Conservation (phyloP, 2,888 invertebrate species). For the Nephrotoma flavescens region DNA sequence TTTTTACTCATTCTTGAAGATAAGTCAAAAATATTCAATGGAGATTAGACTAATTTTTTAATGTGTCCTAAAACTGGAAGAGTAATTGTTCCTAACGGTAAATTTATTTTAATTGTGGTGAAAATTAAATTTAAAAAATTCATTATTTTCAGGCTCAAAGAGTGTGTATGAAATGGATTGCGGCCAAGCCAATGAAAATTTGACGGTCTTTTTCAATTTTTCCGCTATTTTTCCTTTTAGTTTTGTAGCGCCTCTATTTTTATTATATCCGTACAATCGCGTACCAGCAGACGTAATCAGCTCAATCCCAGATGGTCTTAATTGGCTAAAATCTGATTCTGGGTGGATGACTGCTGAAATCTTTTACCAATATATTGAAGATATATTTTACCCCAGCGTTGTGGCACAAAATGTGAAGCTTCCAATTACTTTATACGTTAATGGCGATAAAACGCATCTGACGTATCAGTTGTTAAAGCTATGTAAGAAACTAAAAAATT, state of each 20-base stretch:
- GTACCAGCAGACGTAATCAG: background rate
- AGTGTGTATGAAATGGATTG: conserved; percentile 1
- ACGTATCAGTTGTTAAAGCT: background rate
- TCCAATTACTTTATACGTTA: background rate
- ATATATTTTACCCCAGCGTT: background rate
- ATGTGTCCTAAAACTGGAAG: conserved; percentile 17
- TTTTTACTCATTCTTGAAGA: conserved; percentile 13
- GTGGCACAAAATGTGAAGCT: background rate
- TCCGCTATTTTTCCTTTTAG: too few species aligned
- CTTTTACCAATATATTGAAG: background rate
- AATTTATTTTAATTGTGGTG: background rate
- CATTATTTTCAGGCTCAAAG: background rate
- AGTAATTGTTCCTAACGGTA: conserved; percentile 15
- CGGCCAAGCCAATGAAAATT: background rate
- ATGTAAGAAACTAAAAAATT: background rate
- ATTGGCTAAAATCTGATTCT: background rate
- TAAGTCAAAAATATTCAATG: conserved; percentile 18
- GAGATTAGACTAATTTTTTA: conserved; percentile 19
- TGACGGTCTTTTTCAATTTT: background rate
- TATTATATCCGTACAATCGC: conserved; percentile 1
- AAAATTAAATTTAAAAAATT: background rate
- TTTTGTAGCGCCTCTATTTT: background rate
- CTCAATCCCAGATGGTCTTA: background rate
- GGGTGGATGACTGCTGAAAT: background rate
- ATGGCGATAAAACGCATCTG: background rate